Conservation (phyloP, 2,888 invertebrate species). For the Acronicta aceris region DNA sequence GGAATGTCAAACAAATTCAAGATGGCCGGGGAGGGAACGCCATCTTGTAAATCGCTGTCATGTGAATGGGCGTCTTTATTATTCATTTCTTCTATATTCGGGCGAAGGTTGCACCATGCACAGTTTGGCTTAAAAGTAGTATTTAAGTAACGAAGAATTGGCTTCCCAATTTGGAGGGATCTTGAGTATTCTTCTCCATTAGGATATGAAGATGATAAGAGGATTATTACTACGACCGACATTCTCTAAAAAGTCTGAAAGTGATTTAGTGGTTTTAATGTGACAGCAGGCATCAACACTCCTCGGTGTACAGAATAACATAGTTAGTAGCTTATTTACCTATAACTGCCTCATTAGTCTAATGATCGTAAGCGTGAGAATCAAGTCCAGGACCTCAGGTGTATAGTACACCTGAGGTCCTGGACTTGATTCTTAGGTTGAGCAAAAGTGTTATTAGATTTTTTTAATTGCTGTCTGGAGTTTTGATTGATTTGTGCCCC, state of each 20-base stretch:
- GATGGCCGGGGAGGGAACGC: slow-evolving; percentile 17
- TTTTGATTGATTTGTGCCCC: no score
- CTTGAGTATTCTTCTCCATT: slow-evolving; percentile 4
- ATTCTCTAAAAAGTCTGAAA: slow-evolving; percentile 25
- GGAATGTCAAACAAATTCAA: slow-evolving; percentile 34
- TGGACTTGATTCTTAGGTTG: no score
- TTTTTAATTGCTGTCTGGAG: no score
- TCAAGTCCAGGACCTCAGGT: no score
- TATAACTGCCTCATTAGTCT: no score
- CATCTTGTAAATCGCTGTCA: slow-evolving; percentile 11
- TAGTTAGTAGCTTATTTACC: no score
- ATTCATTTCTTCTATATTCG: slow-evolving; percentile 11
- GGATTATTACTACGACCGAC: slow-evolving; percentile 20
- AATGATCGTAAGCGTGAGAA: no score
- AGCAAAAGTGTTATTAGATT: no score
- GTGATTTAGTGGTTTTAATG: no score
- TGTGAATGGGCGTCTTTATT: background rate
- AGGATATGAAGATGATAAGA: slow-evolving; percentile 15
- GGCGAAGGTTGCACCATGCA: slow-evolving; percentile 30
- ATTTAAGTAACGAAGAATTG: slow-evolving; percentile 18
- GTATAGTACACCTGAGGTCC: no score
- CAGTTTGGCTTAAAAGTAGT: slow-evolving; percentile 9
- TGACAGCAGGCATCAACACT: no score
- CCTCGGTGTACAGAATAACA: no score
- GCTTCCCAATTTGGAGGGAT: background rate